Evolutionary conservation across 2,888 invertebrate genomes (phyloP), one percentile per base, ranked within the genome.

Genomic region (Lithophane leautieri): DNA sequence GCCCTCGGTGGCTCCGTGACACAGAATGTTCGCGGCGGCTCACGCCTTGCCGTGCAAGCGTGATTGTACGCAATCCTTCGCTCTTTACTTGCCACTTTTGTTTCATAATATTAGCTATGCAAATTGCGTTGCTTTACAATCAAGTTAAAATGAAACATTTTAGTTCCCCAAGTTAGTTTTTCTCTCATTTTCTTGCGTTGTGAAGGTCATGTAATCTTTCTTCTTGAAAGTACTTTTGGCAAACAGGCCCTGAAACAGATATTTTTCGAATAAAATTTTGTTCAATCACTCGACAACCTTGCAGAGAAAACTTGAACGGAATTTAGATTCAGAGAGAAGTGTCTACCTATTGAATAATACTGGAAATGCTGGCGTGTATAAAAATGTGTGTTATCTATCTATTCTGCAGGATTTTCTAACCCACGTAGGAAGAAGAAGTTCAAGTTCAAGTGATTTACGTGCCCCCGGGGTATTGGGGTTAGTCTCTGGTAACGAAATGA

Each of bases 51-150:
- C 76, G 56, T 78, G 78, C 77, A 76, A 71, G 71, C 83, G 78
- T 84, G 81, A 80, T 84, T 74, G 76, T 81, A 68, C 82, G 73
- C 85, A 81, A 70, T 85, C 78, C 76, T 61, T 66, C 61, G 65
- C 76, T 73, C 82, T 85, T 82, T 79, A 79, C 73, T 73, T 83
- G 79, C 78, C 79, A 73, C 73, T 70, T 78, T 71, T 82, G 73
- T 83, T 83, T 79, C 73, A 78, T 81, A 86, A 83, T 81, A 74
- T 83, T 89, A 86, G 81, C 80, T 68, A 82, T 77, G 76, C 69
- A 82, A 85, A 85, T 78, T 78, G 54, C 75, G 78, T 60, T 60
- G 66, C 69, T 79, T 72, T 66, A 70, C 72, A 65, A 70, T 72
- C 54, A 69, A 80, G 63, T 79, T 69, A 58, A 62, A 84, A 83